Evolutionary conservation across 1,140 invertebrate species (phyloP), one percentile per base, ranked within the genome.

Genomic region (Drosophila orena): DNA sequence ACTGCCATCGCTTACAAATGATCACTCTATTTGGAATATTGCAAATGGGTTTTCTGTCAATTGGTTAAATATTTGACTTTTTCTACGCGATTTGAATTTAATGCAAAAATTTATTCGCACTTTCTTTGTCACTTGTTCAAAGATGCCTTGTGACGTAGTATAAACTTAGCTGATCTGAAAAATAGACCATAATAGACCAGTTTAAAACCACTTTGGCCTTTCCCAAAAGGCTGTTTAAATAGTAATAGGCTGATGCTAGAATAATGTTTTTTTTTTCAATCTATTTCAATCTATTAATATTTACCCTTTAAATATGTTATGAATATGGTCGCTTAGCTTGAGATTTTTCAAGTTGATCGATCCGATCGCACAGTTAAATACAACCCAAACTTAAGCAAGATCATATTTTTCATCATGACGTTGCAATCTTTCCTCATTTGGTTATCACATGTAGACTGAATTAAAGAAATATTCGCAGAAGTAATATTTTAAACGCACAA

Each of bases 11-110:
- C 24, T 61, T 1, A 35, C 11, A 20, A 17, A 17, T 27, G 12
- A 40, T 6, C 40, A 20, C 22, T 6, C 17, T 8, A 17, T 15
- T 7, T 24, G 14, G 10, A 14, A 1, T 10, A 44, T 15, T 44
- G 42, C 42, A 44, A 44, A 44, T 20, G 15, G 42, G 15, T 44
- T 5, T 37, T 22, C 4, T 69, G 65, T 56, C 43, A 70, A 38
- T 70, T 70, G 64, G 57, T 34, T 47, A 69, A 70, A 70, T 68
- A 70, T 70, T 69, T 70, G 24, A 20, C 8, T 15, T 38, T 6
- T 57, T 70, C 24, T 30, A 27, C n/a, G 20, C 5, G 8, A 66
- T 24, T 66, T 42, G 44, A 38, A n/a, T 17, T 65, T 20, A 10
- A 20, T 38, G 22, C 24, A 22, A 17, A 27, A 61, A 24, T 38